phyloP scores from a whole-genome alignment of 2,113 vertebrate species.

The Pomatostomus ruficeps region DNA sequence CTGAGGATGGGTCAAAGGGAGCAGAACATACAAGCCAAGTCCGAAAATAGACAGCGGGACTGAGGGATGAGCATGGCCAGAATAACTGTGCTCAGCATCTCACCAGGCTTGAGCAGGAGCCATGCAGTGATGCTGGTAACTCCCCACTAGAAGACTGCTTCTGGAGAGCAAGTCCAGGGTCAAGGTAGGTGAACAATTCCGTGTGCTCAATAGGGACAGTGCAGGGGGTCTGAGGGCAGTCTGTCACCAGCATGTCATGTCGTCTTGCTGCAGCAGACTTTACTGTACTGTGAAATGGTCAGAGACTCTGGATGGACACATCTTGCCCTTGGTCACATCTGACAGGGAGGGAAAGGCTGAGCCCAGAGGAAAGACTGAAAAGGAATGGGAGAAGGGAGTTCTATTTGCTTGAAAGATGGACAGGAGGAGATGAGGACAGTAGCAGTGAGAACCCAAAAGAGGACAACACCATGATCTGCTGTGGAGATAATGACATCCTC shows the following conservation, averaged over 20 bases:
- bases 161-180: neutral
- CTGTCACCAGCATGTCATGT: accelerated
- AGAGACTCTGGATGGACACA: neutral
- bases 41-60: neutral
- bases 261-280: neutral
- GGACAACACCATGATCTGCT: neutral
- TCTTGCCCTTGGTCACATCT: neutral
- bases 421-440: neutral
- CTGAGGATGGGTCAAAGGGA: neutral
- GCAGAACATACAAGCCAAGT: neutral
- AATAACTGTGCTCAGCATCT: neutral
- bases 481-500: neutral
- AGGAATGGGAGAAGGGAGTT: neutral
- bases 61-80: accelerated
- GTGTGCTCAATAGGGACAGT: accelerated
- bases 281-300: neutral
- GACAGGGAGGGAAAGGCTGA: neutral
- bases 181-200: neutral
- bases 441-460: neutral
- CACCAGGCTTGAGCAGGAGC: neutral
- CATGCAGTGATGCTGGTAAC: neutral
- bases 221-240: neutral
- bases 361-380: neutral
- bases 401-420: neutral
- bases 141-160: neutral